These are phyloP conservation scores for Girardinichthys multiradiatus DNA, from an alignment of 2,113 vertebrate genomes.

Conservation along the genomic window DNA sequence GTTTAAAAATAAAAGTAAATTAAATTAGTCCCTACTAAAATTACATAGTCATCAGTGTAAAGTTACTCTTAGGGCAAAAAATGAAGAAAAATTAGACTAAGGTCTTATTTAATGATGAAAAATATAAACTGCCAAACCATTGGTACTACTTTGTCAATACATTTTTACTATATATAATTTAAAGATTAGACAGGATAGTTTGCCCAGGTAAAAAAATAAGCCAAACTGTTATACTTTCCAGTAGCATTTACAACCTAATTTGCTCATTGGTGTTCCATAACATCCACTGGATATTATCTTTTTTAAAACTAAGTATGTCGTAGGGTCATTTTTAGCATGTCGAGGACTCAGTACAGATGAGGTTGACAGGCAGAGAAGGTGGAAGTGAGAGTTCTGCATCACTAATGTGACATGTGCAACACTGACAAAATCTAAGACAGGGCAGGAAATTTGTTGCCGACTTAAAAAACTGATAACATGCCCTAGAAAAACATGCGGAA, in stretches of 20 bases:
- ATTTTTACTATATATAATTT: no score
- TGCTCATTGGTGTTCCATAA: not conserved
- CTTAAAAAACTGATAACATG: not conserved
- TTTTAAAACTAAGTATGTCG: constrained; percentile 46
- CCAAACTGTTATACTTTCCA: not conserved
- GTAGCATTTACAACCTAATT: not conserved
- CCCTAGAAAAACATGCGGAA: not conserved
- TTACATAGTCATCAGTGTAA: not conserved
- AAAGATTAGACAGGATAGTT: no score
- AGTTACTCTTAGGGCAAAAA: not conserved
- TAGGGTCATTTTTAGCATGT: constrained; percentile 51
- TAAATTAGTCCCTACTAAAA: not conserved
- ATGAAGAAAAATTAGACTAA: not conserved
- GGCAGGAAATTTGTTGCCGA: not conserved
- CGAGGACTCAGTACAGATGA: constrained; percentile 70
- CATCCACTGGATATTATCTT: not conserved
- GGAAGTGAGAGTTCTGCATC: constrained; percentile 64
- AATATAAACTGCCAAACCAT: not conserved
- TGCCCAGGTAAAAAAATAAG: no score
- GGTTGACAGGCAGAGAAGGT: constrained; percentile 59
- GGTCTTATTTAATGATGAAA: not conserved
- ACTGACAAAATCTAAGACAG: constrained; percentile 52
- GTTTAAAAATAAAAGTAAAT: not conserved
- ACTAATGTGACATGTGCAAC: constrained; percentile 68
- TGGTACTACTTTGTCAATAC: no score